phyloP scores from a whole-genome alignment of 1,140 invertebrate genomes.

The Drosophila repletoides region DNA sequence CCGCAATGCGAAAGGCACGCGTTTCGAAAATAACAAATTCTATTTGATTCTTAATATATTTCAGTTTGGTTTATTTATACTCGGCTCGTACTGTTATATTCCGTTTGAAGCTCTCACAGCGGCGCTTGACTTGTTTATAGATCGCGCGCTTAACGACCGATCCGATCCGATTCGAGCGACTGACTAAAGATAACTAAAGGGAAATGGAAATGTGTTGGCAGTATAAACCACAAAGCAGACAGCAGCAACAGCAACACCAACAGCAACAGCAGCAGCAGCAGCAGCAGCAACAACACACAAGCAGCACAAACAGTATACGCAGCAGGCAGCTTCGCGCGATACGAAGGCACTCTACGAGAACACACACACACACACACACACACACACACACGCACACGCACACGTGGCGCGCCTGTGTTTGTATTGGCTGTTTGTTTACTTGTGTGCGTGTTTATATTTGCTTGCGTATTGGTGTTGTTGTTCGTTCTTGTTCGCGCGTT shows the following conservation, averaged over 20 bases:
- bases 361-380: not conserved
- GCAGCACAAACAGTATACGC: conserved; percentile 22
- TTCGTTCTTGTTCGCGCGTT: conserved; percentile 39
- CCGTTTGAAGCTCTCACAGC: conserved; percentile 20
- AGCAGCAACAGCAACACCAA: conserved; percentile 36
- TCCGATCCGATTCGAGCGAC: conserved; percentile 55
- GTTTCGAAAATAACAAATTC: too few species aligned
- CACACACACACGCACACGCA: not conserved
- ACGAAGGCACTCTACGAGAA: conserved; percentile 26
- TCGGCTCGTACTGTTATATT: conserved; percentile 24
- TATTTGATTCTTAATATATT: too few species aligned
- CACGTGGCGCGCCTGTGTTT: conserved; percentile 36
- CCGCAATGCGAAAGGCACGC: too few species aligned
- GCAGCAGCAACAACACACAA: conserved; percentile 17
- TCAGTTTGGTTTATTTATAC: conserved; percentile 1
- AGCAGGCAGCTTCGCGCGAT: conserved; percentile 21
- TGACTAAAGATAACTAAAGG: conserved; percentile 73
- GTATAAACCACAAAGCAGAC: conserved; percentile 75
- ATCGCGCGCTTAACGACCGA: conserved; percentile 58
- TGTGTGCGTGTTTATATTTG: conserved; percentile 31
- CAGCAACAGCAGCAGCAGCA: conserved; percentile 18
- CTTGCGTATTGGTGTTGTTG: conserved; percentile 32
- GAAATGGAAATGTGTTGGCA: conserved; percentile 75
- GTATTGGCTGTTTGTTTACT: not conserved
- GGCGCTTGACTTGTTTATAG: conserved; percentile 33